Evolutionary conservation across 2,888 invertebrate genomes (phyloP).

Genomic region (Phengaris arion): DNA sequence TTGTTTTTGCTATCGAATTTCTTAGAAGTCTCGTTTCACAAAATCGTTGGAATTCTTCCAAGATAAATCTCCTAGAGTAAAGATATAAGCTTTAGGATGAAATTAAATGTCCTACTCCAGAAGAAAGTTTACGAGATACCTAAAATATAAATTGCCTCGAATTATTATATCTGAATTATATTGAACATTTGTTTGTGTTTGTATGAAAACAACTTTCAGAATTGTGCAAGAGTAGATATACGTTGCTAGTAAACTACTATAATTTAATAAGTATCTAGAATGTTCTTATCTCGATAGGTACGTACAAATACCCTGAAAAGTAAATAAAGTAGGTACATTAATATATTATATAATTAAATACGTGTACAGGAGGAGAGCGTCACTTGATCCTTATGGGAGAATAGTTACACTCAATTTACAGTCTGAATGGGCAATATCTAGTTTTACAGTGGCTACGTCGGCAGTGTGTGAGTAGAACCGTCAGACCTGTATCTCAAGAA

Average conservation of each 20-base stretch:
- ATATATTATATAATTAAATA: too few relatives aligned
- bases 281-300: neutral
- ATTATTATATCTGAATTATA: neutral
- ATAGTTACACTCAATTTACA: too few relatives aligned
- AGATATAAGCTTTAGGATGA: slow-evolving; percentile 24
- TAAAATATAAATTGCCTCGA: neutral
- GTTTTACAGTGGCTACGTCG: too few relatives aligned
- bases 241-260: neutral
- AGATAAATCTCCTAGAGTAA: slow-evolving; percentile 12
- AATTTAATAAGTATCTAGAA: neutral
- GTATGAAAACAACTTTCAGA: neutral
- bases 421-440: too few relatives aligned
- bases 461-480: too few relatives aligned
- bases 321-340: too few relatives aligned
- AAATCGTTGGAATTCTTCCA: slow-evolving; percentile 28
- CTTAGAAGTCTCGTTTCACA: slow-evolving; percentile 22
- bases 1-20: slow-evolving; percentile 21
- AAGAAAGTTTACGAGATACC: neutral
- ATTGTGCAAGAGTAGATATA: neutral
- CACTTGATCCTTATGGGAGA: too few relatives aligned
- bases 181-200: neutral
- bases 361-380: too few relatives aligned
- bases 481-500: too few relatives aligned
- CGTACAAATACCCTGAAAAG: too few relatives aligned
- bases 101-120: slow-evolving; percentile 13